Evolutionary conservation across 2,888 invertebrate species (phyloP).

Genomic region (Ectropis crepuscularia): DNA sequence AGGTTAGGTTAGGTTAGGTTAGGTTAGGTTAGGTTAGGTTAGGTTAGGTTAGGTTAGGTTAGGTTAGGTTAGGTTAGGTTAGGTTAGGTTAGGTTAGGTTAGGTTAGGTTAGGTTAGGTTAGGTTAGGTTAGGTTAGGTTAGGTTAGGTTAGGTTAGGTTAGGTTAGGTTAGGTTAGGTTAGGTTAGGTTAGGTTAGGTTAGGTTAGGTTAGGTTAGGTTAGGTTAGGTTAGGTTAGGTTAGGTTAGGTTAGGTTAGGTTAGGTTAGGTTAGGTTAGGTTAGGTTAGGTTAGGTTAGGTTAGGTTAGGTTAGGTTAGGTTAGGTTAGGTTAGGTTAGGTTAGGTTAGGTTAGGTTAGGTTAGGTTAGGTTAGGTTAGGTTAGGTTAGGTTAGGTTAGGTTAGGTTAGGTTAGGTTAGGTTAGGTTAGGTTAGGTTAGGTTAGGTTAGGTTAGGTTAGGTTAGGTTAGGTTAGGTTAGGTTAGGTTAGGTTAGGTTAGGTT

Average conservation of each 20-base stretch:
- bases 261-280: conserved; percentile 6
- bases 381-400: conserved; percentile 18
- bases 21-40: conserved; percentile 23
- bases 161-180: conserved; percentile 14
- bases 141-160: too few species aligned
- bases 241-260: conserved; percentile 14
- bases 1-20: conserved; percentile 20
- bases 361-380: conserved; percentile 16
- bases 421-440: conserved; percentile 18
- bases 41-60: conserved; percentile 19
- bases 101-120: conserved; percentile 12
- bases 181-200: conserved; percentile 14
- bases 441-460: conserved; percentile 18
- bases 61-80: conserved; percentile 13
- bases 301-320: conserved; percentile 11
- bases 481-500: conserved; percentile 18
- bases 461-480: conserved; percentile 18
- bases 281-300: too few species aligned
- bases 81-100: too few species aligned
- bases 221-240: conserved; percentile 14
- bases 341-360: conserved; percentile 16
- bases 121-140: conserved; percentile 13
- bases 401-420: conserved; percentile 18
- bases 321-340: conserved; percentile 16
- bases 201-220: conserved; percentile 13